phyloP scores from a whole-genome alignment of 1,140 invertebrate species.

The Caenorhabditis inopinata region DNA sequence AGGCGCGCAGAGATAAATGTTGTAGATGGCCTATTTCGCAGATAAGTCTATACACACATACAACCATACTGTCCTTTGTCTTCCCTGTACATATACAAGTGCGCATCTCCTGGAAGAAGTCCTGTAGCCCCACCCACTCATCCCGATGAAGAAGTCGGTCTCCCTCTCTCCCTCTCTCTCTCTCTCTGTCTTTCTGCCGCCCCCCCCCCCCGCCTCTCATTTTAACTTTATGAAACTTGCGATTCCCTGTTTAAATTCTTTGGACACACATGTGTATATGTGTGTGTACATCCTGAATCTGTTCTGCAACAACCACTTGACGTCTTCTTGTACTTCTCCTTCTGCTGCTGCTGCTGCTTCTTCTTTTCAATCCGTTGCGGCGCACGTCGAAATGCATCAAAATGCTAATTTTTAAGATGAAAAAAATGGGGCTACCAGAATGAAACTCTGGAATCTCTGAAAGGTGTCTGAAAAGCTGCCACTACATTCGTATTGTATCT shows the following conservation, averaged over 20 bases:
- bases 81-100: slow-evolving; percentile 33
- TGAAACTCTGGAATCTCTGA: not conserved
- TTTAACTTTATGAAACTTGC: slow-evolving; percentile 33
- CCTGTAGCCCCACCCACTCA: slow-evolving; percentile 17
- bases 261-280: too few species aligned
- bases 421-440: too few species aligned
- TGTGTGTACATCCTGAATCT: too few species aligned
- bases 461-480: not conserved
- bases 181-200: too few species aligned
- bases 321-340: slow-evolving; percentile 10
- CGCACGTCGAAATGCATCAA: too few species aligned
- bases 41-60: slow-evolving; percentile 34
- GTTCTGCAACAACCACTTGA: not conserved
- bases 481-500: not conserved
- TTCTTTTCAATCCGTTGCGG: not conserved
- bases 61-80: slow-evolving; percentile 33
- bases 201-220: not conserved
- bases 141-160: slow-evolving; percentile 18
- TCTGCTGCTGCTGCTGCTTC: not conserved
- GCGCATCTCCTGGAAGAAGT: slow-evolving; percentile 33
- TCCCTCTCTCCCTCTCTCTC: too few species aligned
- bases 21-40: slow-evolving; percentile 33
- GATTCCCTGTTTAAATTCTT: not conserved
- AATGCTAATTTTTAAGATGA: slow-evolving; percentile 24
- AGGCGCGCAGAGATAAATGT: slow-evolving; percentile 33